These are phyloP conservation scores for Pachliopta kotzebuea DNA, from an alignment of 2,888 invertebrate genomes.

Conservation along the genomic window DNA sequence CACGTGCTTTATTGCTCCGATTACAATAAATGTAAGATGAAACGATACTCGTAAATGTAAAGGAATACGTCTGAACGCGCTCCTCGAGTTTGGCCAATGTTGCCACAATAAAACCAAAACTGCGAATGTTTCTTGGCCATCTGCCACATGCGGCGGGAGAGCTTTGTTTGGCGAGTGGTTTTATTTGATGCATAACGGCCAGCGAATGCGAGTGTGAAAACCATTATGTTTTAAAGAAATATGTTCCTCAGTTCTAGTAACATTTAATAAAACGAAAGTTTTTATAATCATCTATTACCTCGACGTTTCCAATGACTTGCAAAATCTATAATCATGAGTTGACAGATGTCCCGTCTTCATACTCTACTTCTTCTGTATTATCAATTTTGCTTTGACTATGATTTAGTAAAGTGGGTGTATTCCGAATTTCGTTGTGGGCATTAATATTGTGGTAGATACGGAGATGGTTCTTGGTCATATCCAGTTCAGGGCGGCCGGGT, in stretches of 20 bases:
- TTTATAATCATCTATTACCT: too few species aligned
- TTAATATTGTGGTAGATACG: too few species aligned
- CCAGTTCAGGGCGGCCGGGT: too few species aligned
- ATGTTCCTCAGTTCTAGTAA: neutral
- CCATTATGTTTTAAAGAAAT: neutral
- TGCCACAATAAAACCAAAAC: constrained; percentile 19
- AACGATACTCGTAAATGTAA: constrained; percentile 9
- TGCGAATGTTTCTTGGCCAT: constrained; percentile 24
- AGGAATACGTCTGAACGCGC: constrained; percentile 8
- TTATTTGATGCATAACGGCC: constrained; percentile 4
- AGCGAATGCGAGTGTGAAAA: constrained; percentile 1
- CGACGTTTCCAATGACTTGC: too few species aligned
- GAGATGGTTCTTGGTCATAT: too few species aligned
- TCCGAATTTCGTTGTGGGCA: too few species aligned
- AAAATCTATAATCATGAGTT: too few species aligned
- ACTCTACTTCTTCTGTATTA: too few species aligned
- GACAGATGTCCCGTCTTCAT: too few species aligned
- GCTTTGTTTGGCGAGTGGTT: constrained; percentile 15
- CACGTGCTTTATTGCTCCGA: constrained; percentile 14
- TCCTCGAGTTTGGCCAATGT: constrained; percentile 4
- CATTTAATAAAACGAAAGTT: neutral
- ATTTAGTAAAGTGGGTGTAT: too few species aligned
- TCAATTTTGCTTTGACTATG: too few species aligned
- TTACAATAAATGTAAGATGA: constrained; percentile 6
- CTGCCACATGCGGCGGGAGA: constrained; percentile 17